Base-by-base conservation (phyloP, 2,888 invertebrate genomes). In the Eristalis pertinax region DNA sequence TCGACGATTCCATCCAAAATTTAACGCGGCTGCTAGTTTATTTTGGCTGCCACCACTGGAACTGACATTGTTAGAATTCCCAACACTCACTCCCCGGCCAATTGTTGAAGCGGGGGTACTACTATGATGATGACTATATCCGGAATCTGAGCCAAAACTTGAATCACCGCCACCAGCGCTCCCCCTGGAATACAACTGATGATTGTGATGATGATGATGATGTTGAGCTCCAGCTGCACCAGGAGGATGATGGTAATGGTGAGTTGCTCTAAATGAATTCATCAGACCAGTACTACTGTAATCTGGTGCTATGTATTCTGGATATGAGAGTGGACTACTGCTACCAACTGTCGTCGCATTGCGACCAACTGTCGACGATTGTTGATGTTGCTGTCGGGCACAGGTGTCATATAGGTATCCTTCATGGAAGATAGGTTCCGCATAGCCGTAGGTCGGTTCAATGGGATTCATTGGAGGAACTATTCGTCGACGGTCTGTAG, bases 131-230 rank as follows among this genome's bases (percentile, higher is more conserved):
- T 97, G 97, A 92, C 97, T 97, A 93, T 97, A 97, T 11, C 97
- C 97, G 64, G 97, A 97, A 93, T 97, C 97, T 10, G 97, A 97
- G 38, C 97, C 97, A 89, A 97, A 96, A 4, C 96, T 96, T 5
- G 96, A 96, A 90, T 96, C 96, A 10, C 92, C 92, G 89, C 95
- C 86, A 58, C 72, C 84, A 69, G 58, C 72, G 43, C 84, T 87
- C 58, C 80, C 87, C 63, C 84, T 84, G 19, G 87, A 87, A 76
- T 84, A 87, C 87, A 84, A 84, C 73, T 87, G 87, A 80, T 84
- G 87, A 29, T 69, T 84, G 79, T 87, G 83, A 69, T 86, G 74
- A 32, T 32, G 32, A 1, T 32, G 74, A 62, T 76, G 75, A 67
- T 78, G 80, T 35, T 89, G 88, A 65, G 70, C 50, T 75, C 65